Evolutionary conservation across 1,140 invertebrate species (phyloP).

Genomic region (Halotydeus destructor): DNA sequence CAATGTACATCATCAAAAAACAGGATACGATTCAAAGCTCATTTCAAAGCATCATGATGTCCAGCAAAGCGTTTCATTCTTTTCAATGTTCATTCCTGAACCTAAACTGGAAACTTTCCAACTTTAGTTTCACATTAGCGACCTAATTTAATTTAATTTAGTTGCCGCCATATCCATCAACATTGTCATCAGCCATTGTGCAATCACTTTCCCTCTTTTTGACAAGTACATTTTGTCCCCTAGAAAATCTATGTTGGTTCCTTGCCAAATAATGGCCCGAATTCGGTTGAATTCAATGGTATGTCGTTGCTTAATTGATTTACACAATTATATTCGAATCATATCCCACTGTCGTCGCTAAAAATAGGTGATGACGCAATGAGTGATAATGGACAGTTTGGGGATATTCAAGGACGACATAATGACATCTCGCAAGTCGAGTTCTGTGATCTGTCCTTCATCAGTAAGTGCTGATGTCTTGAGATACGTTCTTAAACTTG

Average conservation of each 20-base stretch:
- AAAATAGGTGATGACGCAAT: background rate
- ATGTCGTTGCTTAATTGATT: background rate
- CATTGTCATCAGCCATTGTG: no score
- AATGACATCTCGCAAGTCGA: background rate
- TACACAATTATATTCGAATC: background rate
- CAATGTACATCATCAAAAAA: no score
- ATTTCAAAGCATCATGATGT: no score
- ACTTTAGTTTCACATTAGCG: no score
- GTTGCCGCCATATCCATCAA: no score
- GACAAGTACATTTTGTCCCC: no score
- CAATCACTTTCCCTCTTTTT: no score
- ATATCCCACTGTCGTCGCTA: background rate
- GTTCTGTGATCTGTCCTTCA: constrained; percentile 7
- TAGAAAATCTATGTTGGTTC: background rate
- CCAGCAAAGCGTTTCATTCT: no score
- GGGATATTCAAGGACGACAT: background rate
- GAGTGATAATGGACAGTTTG: background rate
- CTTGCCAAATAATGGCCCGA: background rate
- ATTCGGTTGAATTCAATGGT: background rate
- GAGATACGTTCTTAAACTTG: background rate
- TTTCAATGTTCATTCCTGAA: no score
- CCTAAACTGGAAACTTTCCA: no score
- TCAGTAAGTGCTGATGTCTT: background rate
- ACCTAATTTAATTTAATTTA: no score
- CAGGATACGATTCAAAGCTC: no score